Base-by-base conservation (phyloP, 2,113 vertebrate species). In the Nycticryphes semicollaris region DNA sequence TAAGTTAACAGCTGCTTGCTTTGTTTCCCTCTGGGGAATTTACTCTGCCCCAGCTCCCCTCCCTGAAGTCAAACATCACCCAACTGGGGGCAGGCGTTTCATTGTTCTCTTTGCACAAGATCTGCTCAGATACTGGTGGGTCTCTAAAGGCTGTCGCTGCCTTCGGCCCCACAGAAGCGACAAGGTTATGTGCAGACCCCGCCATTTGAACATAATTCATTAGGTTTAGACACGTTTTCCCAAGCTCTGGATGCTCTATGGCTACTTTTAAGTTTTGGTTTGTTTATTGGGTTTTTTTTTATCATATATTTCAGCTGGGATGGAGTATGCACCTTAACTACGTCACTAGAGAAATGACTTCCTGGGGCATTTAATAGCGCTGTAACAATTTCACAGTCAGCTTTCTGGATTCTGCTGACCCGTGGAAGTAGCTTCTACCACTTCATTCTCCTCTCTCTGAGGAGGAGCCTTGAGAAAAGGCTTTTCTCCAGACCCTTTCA, bases 31-130 rank as follows among this genome's bases (percentile, higher is more conserved):
- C 25, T 51, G 53, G 47, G 51, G 73, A 87, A 89, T 72, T 35
- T 87, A 50, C 35, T 43, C 37, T 73, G 53, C 64, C 89, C 48
- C 57, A 48, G 39, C 31, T 96, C 70, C 48, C 77, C 74, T 93
- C 94, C 89, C 84, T 73, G 1, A 82, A 91, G 89, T 86, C 53
- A 90, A 92, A 93, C 84, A 95, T 14, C 28, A 31, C 19, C 13
- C 27, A 84, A 70, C 39, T 12, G 12, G 27, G 56, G 76, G 23
- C 63, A 69, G 18, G 57, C 15, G 54, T 74, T 78, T 84, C 48
- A 51, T 78, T 89, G 66, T 85, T 89, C 62, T 79, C 89, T 93
- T 86, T 66, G 41, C 54, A 77, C 28, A 60, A 86, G 74, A 35
- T 62, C 70, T 82, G n/a, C 12, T 75, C 43, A 75, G 87, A 66